Evolutionary conservation across 1,140 invertebrate genomes (phyloP).

Genomic region (Papilio aristodemus): DNA sequence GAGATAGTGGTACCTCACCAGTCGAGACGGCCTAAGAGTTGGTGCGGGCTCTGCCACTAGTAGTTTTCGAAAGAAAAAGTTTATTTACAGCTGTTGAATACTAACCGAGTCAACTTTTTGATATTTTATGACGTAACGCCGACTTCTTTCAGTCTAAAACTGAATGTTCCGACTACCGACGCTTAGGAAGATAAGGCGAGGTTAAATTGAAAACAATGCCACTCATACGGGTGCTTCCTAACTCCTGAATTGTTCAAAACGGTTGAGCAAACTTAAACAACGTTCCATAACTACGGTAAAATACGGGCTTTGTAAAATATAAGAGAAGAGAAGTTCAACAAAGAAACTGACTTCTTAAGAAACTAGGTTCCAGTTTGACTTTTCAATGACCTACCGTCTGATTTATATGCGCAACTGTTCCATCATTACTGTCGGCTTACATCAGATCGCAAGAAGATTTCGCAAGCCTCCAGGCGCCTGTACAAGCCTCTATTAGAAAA

Average conservation of each 20-base stretch:
- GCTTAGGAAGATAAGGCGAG: neutral
- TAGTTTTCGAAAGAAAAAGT: no score
- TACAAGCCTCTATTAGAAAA: no score
- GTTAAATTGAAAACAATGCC: conserved; percentile 25
- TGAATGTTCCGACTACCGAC: neutral
- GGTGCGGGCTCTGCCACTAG: no score
- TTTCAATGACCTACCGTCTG: neutral
- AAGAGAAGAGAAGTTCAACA: conserved; percentile 5
- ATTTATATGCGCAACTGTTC: neutral
- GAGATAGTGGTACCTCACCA: no score
- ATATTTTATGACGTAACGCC: neutral
- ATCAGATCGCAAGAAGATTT: no score
- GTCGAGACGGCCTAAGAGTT: no score
- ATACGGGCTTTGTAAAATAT: conserved; percentile 22
- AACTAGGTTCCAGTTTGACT: conserved; percentile 6
- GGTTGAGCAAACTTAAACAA: conserved; percentile 23
- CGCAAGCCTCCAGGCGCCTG: no score
- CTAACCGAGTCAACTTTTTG: neutral
- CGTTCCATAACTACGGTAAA: neutral
- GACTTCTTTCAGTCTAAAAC: neutral
- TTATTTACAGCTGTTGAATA: no score
- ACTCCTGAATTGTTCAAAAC: conserved; percentile 10
- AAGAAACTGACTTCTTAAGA: conserved; percentile 12
- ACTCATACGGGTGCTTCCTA: conserved; percentile 11
- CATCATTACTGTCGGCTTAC: neutral